A percentile compares a stretch with the other conserved stretches of the same genome.
These are phyloP conservation scores for Beroe ovata DNA, from an alignment of 37 sponge, comb jelly and placozoan genomes.

Conservation along the genomic window DNA sequence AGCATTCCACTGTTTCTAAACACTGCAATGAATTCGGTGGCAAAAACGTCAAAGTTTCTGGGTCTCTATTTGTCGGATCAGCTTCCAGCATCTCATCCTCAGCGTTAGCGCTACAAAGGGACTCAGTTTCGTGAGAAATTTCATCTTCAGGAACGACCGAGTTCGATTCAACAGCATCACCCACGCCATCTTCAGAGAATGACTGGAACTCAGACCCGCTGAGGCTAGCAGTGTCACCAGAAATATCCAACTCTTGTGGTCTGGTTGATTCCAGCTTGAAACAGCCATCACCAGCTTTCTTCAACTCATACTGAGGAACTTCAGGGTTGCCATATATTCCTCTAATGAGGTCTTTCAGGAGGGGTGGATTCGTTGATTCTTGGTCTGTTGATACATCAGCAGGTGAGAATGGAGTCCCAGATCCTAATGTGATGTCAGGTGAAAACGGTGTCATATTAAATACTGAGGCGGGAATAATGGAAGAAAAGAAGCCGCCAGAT, in stretches of 20 bases:
- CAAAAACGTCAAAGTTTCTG: neutral
- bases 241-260: neutral
- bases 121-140: neutral
- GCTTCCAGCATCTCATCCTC: neutral
- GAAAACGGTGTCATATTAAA: neutral
- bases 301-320: neutral
- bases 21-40: neutral
- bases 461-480: neutral
- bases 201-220: neutral
- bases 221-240: constrained; percentile 5
- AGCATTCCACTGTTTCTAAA: neutral
- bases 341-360: neutral
- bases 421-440: neutral
- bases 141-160: neutral
- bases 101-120: neutral
- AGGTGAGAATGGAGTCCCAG: neutral
- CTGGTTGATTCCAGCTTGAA: neutral
- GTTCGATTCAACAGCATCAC: neutral
- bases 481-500: neutral
- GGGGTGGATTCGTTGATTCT: neutral
- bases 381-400: neutral
- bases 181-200: neutral
- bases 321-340: neutral
- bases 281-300: neutral
- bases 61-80: neutral